Evolutionary conservation across 1,140 invertebrate genomes (phyloP).

Genomic region (Caerostris extrusa): DNA sequence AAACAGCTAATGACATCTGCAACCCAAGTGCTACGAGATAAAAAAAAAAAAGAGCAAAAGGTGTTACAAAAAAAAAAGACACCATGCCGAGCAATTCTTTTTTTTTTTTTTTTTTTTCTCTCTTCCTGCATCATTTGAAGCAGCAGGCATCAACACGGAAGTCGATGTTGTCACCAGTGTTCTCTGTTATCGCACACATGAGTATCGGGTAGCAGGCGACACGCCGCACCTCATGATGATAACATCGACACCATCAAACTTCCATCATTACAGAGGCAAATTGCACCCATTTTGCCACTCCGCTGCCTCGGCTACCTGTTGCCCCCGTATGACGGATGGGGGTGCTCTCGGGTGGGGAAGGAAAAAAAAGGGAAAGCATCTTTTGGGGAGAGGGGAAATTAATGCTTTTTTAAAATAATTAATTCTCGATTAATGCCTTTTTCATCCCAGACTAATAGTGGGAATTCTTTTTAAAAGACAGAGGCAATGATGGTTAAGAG

Average conservation of each 20-base stretch:
- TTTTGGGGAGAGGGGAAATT: too few species aligned
- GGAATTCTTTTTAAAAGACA: too few species aligned
- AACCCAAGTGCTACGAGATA: background rate
- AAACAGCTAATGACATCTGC: too few species aligned
- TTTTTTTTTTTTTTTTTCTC: background rate
- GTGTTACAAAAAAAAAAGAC: background rate
- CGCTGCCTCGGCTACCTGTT: background rate
- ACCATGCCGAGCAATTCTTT: background rate
- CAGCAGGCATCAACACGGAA: background rate
- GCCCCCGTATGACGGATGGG: background rate
- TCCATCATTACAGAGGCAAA: slow-evolving; percentile 32
- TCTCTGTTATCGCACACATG: background rate
- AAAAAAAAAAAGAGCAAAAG: background rate
- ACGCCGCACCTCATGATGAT: background rate
- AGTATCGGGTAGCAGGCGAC: background rate
- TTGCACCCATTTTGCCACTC: background rate
- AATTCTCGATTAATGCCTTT: too few species aligned
- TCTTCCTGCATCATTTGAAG: background rate
- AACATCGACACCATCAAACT: background rate
- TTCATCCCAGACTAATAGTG: too few species aligned
- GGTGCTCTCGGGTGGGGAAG: too few species aligned
- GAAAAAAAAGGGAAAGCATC: too few species aligned
- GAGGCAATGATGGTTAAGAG: too few species aligned
- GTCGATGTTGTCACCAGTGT: background rate
- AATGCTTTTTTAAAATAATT: too few species aligned